These are phyloP conservation scores for Sula dactylatra DNA, from an alignment of 2,113 vertebrate genomes.

Conservation along the genomic window DNA sequence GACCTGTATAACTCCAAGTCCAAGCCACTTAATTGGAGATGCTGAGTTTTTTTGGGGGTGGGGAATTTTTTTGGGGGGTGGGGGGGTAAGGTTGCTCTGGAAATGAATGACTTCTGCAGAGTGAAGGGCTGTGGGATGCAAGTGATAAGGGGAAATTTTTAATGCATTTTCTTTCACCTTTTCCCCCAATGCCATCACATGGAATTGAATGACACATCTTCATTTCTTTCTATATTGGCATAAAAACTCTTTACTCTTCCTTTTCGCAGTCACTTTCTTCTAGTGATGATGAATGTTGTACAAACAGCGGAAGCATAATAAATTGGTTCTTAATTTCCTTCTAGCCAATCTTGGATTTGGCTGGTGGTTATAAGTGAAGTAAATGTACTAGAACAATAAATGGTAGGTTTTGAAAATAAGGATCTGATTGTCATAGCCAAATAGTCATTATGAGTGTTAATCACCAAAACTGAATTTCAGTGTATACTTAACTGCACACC, in stretches of 20 bases:
- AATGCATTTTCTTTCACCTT: slow-evolving; percentile 21
- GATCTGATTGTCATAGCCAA: slow-evolving; percentile 59
- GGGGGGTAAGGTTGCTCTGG: not conserved
- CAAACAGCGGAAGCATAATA: slow-evolving; percentile 56
- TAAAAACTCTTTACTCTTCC: slow-evolving; percentile 48
- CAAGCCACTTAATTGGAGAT: not conserved
- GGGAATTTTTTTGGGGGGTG: not conserved
- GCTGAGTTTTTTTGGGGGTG: not conserved
- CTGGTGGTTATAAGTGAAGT: slow-evolving; percentile 50
- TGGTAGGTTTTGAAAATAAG: slow-evolving; percentile 55
- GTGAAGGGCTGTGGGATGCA: not conserved
- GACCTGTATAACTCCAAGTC: not conserved
- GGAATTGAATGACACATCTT: slow-evolving; percentile 38
- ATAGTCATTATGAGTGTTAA: slow-evolving; percentile 62
- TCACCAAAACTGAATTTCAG: slow-evolving; percentile 56
- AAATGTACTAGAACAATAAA: slow-evolving; percentile 67
- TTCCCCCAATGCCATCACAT: not conserved
- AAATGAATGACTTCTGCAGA: not conserved
- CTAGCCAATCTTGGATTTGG: slow-evolving; percentile 48
- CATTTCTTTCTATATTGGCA: slow-evolving; percentile 42
- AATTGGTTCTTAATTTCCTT: slow-evolving; percentile 70
- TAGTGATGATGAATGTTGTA: slow-evolving; percentile 61
- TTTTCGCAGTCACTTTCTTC: slow-evolving; percentile 55
- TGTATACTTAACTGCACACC: slow-evolving; percentile 65
- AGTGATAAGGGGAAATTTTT: not conserved